phyloP scores from a whole-genome alignment of 2,113 vertebrate genomes.

The Rhinogobius similis region DNA sequence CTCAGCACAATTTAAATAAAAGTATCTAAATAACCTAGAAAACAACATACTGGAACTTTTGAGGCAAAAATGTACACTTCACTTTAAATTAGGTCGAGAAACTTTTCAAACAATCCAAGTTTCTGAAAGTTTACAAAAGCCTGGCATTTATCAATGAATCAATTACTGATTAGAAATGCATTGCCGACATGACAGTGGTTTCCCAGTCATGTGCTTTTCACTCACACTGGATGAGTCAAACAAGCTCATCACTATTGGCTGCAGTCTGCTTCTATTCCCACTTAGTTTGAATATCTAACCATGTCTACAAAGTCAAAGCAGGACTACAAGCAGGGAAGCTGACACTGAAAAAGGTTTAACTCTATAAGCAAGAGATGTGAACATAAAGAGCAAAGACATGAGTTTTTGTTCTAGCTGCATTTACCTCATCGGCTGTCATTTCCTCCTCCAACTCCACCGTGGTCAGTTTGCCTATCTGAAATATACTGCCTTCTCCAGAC shows the following conservation, averaged over 20 bases:
- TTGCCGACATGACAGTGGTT: slow-evolving; percentile 21
- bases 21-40: not conserved
- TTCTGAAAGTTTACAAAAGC: not conserved
- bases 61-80: not conserved
- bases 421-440: slow-evolving; percentile 76
- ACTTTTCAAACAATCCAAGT: not conserved
- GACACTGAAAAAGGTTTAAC: slow-evolving; percentile 11
- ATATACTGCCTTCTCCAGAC: slow-evolving; percentile 73
- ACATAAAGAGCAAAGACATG: slow-evolving; percentile 5
- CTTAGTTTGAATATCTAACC: not conserved
- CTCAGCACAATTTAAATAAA: too few relatives aligned
- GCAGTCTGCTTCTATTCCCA: not conserved
- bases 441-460: slow-evolving; percentile 91
- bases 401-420: slow-evolving; percentile 16
- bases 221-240: slow-evolving; percentile 40
- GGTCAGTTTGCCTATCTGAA: slow-evolving; percentile 87
- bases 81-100: not conserved
- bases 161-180: slow-evolving; percentile 14
- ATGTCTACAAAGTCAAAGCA: not conserved
- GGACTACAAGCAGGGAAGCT: not conserved
- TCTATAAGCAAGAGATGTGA: slow-evolving; percentile 36
- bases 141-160: not conserved
- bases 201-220: slow-evolving; percentile 26
- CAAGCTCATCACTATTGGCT: not conserved
- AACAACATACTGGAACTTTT: not conserved